Base-by-base conservation (phyloP, 2,797 vertebrate genomes). In the Lepilemur ruficaudatus region DNA sequence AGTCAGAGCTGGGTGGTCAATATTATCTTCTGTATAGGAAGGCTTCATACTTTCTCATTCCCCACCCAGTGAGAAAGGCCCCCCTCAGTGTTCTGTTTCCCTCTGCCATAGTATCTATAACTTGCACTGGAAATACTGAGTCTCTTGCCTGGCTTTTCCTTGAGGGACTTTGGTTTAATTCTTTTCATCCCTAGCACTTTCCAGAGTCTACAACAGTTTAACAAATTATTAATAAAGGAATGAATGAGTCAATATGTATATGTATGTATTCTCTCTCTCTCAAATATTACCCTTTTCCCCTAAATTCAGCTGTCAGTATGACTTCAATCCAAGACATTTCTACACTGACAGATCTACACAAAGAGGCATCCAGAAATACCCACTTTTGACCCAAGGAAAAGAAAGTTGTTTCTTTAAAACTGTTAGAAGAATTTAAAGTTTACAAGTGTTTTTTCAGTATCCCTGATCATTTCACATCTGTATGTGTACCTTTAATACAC, bases 121-220 rank as follows among this genome's bases (percentile, higher is more conserved):
- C 38, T n/a, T 50, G 48, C 38, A 11, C 46, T 38, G 76, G 46
- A 32, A 75, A 30, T 4, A 12, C 20, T 7, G 14, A 48, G 69
- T 84, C 46, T 89, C 61, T 61, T 35, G 7, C 46, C 25, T 15
- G 43, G 22, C 25, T 70, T 38, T 88, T 86, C 55, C n/a, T 63
- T 43, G 43, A 80, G 30, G 23, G 78, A 32, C 1, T 38, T 50
- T 22, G 22, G 18, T 70, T 83, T 22, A 82, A 82, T 83, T 76
- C 20, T 91, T 95, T 91, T 78, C 76, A 61, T 79, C 30, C 35
- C 48, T 79, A 73, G 38, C 22, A 82, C 28, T 84, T 94, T 90
- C 72, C 50, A 61, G 57, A 91, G 41, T 87, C 48, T 73, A 89
- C 50, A 78, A 69, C 22, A 82, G n/a, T 79, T 70, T 55, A 76